Evolutionary conservation across 2,888 invertebrate genomes (phyloP).

Genomic region (Serrognathus titanus): DNA sequence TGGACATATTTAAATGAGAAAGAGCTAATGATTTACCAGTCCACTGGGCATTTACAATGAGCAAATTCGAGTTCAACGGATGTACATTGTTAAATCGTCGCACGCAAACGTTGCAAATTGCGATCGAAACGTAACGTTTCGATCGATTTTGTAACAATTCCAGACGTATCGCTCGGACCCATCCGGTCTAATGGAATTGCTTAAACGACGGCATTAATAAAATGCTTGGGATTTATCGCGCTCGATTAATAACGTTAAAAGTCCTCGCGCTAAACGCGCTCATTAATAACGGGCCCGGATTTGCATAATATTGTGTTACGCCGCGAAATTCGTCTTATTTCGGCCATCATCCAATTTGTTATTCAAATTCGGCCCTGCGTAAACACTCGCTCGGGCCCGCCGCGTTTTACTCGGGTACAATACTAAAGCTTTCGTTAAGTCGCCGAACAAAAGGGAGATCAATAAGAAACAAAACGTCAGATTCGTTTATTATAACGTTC

Average conservation of each 20-base stretch:
- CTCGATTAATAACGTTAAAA: neutral
- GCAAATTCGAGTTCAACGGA: conserved; percentile 21
- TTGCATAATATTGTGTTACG: conserved; percentile 1
- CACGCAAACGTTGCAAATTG: conserved; percentile 24
- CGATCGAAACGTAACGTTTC: too few relatives aligned
- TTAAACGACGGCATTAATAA: neutral
- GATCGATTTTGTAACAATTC: too few relatives aligned
- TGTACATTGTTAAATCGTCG: conserved; percentile 22
- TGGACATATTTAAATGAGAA: conserved; percentile 3
- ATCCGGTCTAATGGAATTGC: neutral
- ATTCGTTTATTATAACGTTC: neutral
- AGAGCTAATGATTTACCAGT: conserved; percentile 9
- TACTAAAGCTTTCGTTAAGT: conserved; percentile 1
- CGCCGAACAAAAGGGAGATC: neutral
- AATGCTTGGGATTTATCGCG: neutral
- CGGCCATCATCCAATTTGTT: neutral
- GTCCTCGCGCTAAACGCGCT: neutral
- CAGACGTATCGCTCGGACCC: too few relatives aligned
- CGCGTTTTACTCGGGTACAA: neutral
- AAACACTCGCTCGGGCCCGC: neutral
- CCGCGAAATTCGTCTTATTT: neutral
- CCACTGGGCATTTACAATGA: conserved; percentile 10
- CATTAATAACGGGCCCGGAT: neutral
- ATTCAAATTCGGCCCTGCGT: neutral
- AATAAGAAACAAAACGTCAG: conserved; percentile 1